Percentiles rank a stretch among this genome's conserved stretches.
phyloP scores from a whole-genome alignment of 2,888 invertebrate genomes.

The Heliconius aoede region DNA sequence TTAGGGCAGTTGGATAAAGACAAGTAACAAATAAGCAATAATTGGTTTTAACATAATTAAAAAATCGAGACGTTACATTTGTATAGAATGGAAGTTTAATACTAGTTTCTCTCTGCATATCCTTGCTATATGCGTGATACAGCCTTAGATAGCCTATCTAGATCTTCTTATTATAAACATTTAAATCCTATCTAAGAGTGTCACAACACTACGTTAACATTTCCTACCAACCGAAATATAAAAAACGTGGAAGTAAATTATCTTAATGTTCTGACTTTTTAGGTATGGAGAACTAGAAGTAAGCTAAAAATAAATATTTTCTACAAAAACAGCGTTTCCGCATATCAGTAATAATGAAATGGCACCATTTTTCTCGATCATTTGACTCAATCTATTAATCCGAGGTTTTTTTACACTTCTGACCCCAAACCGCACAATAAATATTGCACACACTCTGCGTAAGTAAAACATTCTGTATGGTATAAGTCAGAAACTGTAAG shows the following conservation, averaged over 20 bases:
- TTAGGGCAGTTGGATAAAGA: neutral
- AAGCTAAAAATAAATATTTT: neutral
- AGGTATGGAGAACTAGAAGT: neutral
- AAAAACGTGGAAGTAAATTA: no score
- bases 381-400: slow-evolving; percentile 48
- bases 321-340: neutral
- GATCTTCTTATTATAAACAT: no score
- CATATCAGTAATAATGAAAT: slow-evolving; percentile 28
- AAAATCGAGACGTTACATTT: no score
- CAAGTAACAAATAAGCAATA: slow-evolving; percentile 4
- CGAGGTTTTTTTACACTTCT: slow-evolving; percentile 43
- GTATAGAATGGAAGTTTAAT: neutral
- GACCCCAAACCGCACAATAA: slow-evolving; percentile 58
- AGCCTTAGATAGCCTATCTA: no score
- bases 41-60: neutral
- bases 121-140: neutral
- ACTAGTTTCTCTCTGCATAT: neutral
- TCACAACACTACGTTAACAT: no score
- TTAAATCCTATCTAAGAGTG: no score
- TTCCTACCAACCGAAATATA: no score
- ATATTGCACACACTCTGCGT: slow-evolving; percentile 65
- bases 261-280: no score
- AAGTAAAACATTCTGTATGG: slow-evolving; percentile 60
- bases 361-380: slow-evolving; percentile 39
- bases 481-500: neutral